These are phyloP conservation scores for Drosophila melanica DNA, from an alignment of 1,140 invertebrate species.

Conservation along the genomic window DNA sequence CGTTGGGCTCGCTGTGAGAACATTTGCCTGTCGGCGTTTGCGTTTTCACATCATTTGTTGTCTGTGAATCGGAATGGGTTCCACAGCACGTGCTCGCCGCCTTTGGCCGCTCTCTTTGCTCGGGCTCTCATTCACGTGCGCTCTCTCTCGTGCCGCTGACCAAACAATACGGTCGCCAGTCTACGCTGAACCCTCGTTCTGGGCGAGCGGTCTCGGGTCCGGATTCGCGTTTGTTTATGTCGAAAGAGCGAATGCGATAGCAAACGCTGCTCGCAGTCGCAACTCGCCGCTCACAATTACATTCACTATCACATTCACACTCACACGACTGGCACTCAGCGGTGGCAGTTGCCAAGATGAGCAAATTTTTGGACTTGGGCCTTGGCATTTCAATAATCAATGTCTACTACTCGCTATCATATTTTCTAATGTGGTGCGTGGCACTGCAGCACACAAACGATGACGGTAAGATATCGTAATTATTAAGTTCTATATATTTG, in stretches of 20 bases:
- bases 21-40: not conserved
- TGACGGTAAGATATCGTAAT: slow-evolving; percentile 16
- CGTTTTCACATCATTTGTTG: not conserved
- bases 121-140: not conserved
- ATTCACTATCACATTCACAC: not conserved
- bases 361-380: slow-evolving; percentile 46
- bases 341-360: slow-evolving; percentile 24
- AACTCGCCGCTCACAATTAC: not conserved
- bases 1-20: not conserved
- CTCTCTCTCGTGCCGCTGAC: slow-evolving; percentile 20
- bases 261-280: not conserved
- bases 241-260: slow-evolving; percentile 21
- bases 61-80: slow-evolving; percentile 21
- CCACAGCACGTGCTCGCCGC: slow-evolving; percentile 32
- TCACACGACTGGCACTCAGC: not conserved
- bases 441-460: slow-evolving; percentile 24
- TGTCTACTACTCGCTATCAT: slow-evolving; percentile 41
- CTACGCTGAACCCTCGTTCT: slow-evolving; percentile 52
- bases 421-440: slow-evolving; percentile 49
- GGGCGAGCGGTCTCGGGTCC: slow-evolving; percentile 50
- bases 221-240: slow-evolving; percentile 29
- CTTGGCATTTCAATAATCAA: slow-evolving; percentile 46
- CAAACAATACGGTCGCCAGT: slow-evolving; percentile 39
- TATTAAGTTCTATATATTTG: not conserved
- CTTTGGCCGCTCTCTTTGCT: not conserved